Evolutionary conservation across 2,113 vertebrate genomes (phyloP).

Genomic region (Dipodomys ordii): DNA sequence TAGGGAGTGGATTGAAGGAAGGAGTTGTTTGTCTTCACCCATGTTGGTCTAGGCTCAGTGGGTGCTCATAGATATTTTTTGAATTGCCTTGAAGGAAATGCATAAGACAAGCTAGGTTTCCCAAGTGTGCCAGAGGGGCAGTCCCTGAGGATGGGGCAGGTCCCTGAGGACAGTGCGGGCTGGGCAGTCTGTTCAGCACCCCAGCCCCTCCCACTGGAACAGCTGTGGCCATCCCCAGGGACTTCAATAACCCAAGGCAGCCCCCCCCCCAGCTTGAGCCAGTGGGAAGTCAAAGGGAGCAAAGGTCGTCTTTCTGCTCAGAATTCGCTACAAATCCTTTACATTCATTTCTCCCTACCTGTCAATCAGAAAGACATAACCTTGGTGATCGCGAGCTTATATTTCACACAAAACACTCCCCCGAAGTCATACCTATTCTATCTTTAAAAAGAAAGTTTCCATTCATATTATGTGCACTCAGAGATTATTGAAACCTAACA

Average conservation of each 20-base stretch:
- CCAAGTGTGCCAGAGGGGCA: background rate
- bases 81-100: background rate
- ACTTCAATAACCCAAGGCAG: background rate
- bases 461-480: background rate
- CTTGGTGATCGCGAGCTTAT: background rate
- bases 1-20: background rate
- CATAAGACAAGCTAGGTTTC: background rate
- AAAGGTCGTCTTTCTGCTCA: too few species aligned
- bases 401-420: background rate
- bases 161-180: too few species aligned
- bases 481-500: background rate
- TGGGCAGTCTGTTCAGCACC: accelerated
- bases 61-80: background rate
- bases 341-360: background rate
- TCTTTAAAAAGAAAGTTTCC: background rate
- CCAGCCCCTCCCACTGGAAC: background rate
- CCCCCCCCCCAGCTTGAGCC: too few species aligned
- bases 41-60: background rate
- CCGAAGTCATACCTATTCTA: background rate
- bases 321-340: background rate
- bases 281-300: background rate
- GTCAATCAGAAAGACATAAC: background rate
- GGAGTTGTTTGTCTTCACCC: background rate
- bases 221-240: background rate
- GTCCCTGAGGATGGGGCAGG: too few species aligned